Evolutionary conservation across 2,888 invertebrate species (phyloP), one percentile per base, ranked within the genome.

Genomic region (Germaria angustata): DNA sequence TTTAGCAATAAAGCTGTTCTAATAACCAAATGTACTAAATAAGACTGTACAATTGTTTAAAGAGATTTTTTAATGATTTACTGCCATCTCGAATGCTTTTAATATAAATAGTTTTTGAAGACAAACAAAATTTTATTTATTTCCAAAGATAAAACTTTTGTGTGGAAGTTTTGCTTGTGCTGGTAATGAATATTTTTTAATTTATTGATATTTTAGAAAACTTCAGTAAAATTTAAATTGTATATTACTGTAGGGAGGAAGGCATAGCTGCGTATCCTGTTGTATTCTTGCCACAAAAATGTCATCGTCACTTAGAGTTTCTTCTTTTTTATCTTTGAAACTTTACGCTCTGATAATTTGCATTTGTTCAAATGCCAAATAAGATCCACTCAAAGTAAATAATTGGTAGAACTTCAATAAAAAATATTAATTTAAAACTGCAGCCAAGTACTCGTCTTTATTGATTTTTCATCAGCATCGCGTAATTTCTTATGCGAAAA

Each of bases 281-380:
- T 63, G 51, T 63, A 7, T 71, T 63, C 39, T 53, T 34, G 24
- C 69, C 61, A 66, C 59, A 65, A 51, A 55, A 66, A 44, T 59
- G 34, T 53, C 57, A 71, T 41, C 15, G 51, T 55, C 53, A 68
- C 55, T 53, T 61, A 59, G 44, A 49, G 34, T 51, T 49, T n/a
- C 13, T 41, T 15, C 11, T 39, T 53, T 41, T 57, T 5, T 24
- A 20, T 20, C 4, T 51, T 61, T 53, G 36, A 73, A 68, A 80
- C 53, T 80, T 80, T 80, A 2, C 24, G 53, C 80, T 80, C 63
- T 80, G 49, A 63, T 75, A 63, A 71, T 75, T 68, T 71, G 55
- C 46, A 34, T 75, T 66, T 75, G 57, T 76, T 65, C 20, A 51
- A 41, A 34, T 57, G 13, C 34, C 34, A 51, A 32, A 71, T 53